Percentiles rank a stretch among this genome's conserved stretches.
Evolutionary conservation across 2,113 vertebrate genomes (phyloP).

Genomic region (Capreolus pygargus): DNA sequence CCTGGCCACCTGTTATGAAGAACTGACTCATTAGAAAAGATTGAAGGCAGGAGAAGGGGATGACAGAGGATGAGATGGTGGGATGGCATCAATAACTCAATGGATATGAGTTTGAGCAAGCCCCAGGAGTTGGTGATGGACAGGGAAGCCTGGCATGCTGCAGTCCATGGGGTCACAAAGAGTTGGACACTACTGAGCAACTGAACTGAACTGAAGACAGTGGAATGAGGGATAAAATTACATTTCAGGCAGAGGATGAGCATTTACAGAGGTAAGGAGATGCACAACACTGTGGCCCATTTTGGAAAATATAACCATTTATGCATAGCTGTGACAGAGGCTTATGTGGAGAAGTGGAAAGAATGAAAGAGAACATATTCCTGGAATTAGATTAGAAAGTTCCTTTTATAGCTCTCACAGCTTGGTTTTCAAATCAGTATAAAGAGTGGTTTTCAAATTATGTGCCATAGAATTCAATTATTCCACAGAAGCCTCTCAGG

Average conservation of each 20-base stretch:
- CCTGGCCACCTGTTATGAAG: not conserved
- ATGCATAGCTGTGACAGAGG: not conserved
- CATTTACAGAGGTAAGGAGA: not conserved
- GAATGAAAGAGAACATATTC: not conserved
- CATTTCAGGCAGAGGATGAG: not conserved
- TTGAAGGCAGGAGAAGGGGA: not conserved
- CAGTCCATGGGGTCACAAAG: not conserved
- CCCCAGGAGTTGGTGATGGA: not conserved
- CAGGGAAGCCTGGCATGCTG: not conserved
- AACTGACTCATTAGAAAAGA: not conserved
- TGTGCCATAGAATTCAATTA: not conserved
- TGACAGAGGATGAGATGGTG: not conserved
- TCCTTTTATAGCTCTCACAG: not conserved
- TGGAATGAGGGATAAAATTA: not conserved
- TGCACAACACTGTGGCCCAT: rapidly evolving
- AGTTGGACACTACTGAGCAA: rapidly evolving
- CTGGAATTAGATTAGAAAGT: not conserved
- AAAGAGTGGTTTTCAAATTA: not conserved
- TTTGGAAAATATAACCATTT: not conserved
- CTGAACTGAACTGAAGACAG: not conserved
- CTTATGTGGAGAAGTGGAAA: not conserved
- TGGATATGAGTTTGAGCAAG: not conserved
- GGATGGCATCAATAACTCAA: not conserved
- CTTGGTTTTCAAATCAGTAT: not conserved
- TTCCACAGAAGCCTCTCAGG: not conserved